Base-by-base conservation (phyloP, 2,797 vertebrate species). In the Platyrinchus mystaceus region DNA sequence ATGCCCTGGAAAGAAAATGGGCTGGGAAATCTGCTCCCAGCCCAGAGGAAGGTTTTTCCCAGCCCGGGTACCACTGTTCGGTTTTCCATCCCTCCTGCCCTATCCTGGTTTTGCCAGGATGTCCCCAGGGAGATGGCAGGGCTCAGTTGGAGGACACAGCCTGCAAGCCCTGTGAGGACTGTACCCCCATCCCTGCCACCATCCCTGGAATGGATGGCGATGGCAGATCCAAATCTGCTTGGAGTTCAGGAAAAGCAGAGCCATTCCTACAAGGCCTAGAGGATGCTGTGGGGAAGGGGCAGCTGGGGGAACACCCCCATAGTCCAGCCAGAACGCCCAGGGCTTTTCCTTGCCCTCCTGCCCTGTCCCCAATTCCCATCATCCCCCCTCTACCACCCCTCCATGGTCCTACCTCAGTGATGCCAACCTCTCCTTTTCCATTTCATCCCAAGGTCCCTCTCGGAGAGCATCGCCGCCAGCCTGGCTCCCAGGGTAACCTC, bases 401-500 rank as follows among this genome's bases (percentile, higher is more conserved):
- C 24, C 0, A 20, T 69, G 81, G 63, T 91, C 90, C 93, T 95
- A 36, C 73, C 87, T 97, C 98, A 97, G 98, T 97, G 97, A 97
- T 97, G 98, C 97, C 97, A 97, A 97, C 82, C 41, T 97, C 81
- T 97, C 94, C 97, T 98, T 98, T 97, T 98, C 95, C 97, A 95
- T 97, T 97, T 97, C 96, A 87, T 97, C 96, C 97, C 95, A 97
- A 98, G 98, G 97, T 98, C 90, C 97, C 89, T 96, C 94, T 91
- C 84, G 97, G 97, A 95, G 97, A 96, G 94, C 97, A 95, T 96
- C 96, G 97, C 97, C 94, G 95, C 95, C 97, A 94, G 97, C 98
- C 97, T 84, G 97, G 98, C 99, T 99, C 97, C 98, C 98, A 93
- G 97, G 98, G 98, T 99, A 99, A 99, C 98, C 96, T 98, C 96